Evolutionary conservation across 1,140 invertebrate species (phyloP).

Genomic region (Drosophila sproati): DNA sequence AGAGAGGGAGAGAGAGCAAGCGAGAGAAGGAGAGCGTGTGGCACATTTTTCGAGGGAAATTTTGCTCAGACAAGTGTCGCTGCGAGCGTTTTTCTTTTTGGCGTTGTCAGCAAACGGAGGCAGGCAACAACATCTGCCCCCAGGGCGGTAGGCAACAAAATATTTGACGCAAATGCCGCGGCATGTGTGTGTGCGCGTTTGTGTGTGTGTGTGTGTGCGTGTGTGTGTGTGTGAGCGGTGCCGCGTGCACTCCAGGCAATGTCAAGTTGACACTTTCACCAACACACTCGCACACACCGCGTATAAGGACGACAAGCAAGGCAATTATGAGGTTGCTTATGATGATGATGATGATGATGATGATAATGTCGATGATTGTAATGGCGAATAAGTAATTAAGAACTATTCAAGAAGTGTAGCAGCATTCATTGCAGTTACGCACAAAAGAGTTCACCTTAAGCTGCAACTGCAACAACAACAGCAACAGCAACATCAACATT

Average conservation of each 20-base stretch:
- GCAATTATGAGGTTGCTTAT: slow-evolving; percentile 33
- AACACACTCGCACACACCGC: slow-evolving; percentile 49
- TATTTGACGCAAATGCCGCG: slow-evolving; percentile 76
- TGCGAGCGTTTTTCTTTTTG: slow-evolving; percentile 54
- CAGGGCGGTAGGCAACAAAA: slow-evolving; percentile 69
- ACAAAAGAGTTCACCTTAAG: slow-evolving; percentile 1
- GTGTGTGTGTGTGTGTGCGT: slow-evolving; percentile 25
- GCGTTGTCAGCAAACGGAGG: slow-evolving; percentile 52
- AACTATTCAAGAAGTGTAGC: slow-evolving; percentile 3
- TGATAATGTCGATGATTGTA: slow-evolving; percentile 16
- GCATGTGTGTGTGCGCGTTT: slow-evolving; percentile 19
- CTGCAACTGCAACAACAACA: slow-evolving; percentile 9
- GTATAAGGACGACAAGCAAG: slow-evolving; percentile 23
- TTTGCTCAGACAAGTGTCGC: slow-evolving; percentile 40
- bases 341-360: not conserved
- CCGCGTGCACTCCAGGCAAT: slow-evolving; percentile 80
- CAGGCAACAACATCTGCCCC: slow-evolving; percentile 58
- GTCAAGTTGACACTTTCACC: slow-evolving; percentile 82
- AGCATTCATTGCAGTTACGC: not conserved
- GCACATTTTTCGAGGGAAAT: slow-evolving; percentile 42
- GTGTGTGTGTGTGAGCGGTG: slow-evolving; percentile 58
- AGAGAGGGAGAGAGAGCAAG: not conserved
- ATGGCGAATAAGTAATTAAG: slow-evolving; percentile 19
- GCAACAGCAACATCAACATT: too few relatives aligned
- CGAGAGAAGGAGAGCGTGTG: slow-evolving; percentile 3